Base-by-base conservation (phyloP, 2,888 invertebrate species). In the Drosophila neotestacea region DNA sequence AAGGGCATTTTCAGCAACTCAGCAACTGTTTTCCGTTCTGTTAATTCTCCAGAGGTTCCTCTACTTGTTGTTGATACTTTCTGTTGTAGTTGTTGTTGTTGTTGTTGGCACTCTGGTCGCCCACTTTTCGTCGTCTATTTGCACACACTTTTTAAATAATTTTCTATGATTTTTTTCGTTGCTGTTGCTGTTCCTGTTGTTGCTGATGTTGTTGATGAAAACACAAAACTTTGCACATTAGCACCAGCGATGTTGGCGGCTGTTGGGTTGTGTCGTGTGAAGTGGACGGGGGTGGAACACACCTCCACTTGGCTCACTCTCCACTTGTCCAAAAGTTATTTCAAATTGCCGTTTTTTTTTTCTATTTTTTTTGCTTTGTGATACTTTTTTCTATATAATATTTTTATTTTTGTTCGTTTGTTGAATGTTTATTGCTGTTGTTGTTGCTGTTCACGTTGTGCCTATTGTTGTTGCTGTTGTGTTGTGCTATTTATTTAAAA, bases 141-240 rank as follows among this genome's bases (percentile, higher is more conserved):
- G 75, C 85, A 85, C 88, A 88, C 85, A 85, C 88, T 82, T 89
- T 89, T 74, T 80, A 87, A 88, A 86, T 86, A 86, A 82, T 81
- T 81, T 81, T 71, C 71, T 74, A 58, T 75, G 68, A 74, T 70
- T 79, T 74, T 68, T 71, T 34, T 30, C 6, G 30, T 22, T 54
- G 50, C 66, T 58, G 27, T 51, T 58, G 16, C 16, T 16, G 16
- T 16, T 16, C 22, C 46, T 64, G 44, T 55, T 66, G 54, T 46
- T 69, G 50, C 51, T 70, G 62, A 27, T 73, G 66, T 60, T 83
- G 74, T 60, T 81, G 77, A 74, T 79, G 85, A 81, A 85, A 87
- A 87, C 85, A 87, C 69, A 78, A 86, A 86, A 86, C 88, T 86
- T 86, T 86, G 78, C 86, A 86, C 85, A 86, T 86, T 86, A 88